Percentiles rank a stretch among this genome's conserved stretches.
phyloP scores from a whole-genome alignment of 2,888 invertebrate species.

The Epicampocera succincta region DNA sequence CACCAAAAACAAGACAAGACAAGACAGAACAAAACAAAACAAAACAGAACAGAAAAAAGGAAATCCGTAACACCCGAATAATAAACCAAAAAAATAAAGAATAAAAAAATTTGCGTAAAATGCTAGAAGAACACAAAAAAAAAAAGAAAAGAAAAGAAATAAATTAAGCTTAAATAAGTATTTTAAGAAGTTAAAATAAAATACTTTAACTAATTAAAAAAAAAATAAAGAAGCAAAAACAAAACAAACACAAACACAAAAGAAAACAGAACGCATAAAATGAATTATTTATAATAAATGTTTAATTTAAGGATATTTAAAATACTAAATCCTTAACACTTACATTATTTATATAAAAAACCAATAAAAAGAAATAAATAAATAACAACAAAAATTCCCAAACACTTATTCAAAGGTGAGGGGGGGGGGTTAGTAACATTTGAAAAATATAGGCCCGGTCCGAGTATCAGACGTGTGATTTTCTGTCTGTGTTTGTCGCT shows the following conservation, averaged over 20 bases:
- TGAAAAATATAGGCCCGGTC: too few species aligned
- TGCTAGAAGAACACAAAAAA: slow-evolving; percentile 25
- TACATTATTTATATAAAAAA: slow-evolving; percentile 62
- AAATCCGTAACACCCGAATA: slow-evolving; percentile 19
- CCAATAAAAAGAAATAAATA: too few species aligned
- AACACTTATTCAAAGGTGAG: slow-evolving; percentile 66
- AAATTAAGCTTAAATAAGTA: slow-evolving; percentile 63
- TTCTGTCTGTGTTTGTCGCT: too few species aligned
- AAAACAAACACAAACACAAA: slow-evolving; percentile 29
- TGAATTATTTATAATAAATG: slow-evolving; percentile 61
- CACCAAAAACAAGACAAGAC: slow-evolving; percentile 42
- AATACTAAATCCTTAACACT: slow-evolving; percentile 66
- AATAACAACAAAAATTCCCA: slow-evolving; percentile 17
- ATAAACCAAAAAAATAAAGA: too few species aligned
- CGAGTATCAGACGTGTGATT: too few species aligned
- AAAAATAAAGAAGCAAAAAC: slow-evolving; percentile 3
- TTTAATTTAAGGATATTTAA: slow-evolving; percentile 67
- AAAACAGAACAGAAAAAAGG: not conserved
- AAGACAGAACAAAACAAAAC: slow-evolving; percentile 1
- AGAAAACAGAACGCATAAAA: slow-evolving; percentile 52
- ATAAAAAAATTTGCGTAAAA: slow-evolving; percentile 34
- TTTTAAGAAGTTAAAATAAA: slow-evolving; percentile 53
- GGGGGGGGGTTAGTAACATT: too few species aligned
- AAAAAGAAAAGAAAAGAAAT: slow-evolving; percentile 13
- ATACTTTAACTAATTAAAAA: slow-evolving; percentile 52